Percentiles rank a stretch among this genome's conserved stretches.
These are phyloP conservation scores for Chloromyia formosa DNA, from an alignment of 2,888 invertebrate genomes.

Conservation along the genomic window DNA sequence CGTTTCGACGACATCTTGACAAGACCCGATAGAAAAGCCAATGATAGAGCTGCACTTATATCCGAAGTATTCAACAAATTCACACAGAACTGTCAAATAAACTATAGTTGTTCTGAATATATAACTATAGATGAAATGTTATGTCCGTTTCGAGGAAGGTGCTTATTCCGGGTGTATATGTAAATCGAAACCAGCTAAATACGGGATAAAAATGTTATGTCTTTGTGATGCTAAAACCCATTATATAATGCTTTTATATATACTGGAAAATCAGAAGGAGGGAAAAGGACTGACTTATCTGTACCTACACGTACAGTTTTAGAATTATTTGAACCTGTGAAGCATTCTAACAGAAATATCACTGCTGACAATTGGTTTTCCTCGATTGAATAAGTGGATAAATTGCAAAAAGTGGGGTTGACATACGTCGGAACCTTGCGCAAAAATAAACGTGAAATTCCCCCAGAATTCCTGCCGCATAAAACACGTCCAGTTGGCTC, in stretches of 20 bases:
- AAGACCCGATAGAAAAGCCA: too few species aligned
- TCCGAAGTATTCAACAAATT: too few species aligned
- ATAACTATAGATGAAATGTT: slow-evolving; percentile 17
- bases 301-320: slow-evolving; percentile 6
- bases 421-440: slow-evolving; percentile 1
- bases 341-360: neutral
- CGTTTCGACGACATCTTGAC: too few species aligned
- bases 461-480: neutral
- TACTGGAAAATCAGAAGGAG: slow-evolving; percentile 19
- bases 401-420: too few species aligned
- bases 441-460: slow-evolving; percentile 25
- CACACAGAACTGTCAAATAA: too few species aligned
- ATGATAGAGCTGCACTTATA: too few species aligned
- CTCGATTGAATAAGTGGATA: slow-evolving; percentile 14
- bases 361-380: slow-evolving; percentile 28
- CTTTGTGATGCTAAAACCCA: slow-evolving; percentile 20
- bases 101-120: slow-evolving; percentile 6
- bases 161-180: slow-evolving; percentile 14
- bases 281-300: neutral
- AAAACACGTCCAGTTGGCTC: slow-evolving; percentile 9
- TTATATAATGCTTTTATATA: slow-evolving; percentile 21
- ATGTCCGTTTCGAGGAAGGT: slow-evolving; percentile 12
- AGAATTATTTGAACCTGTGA: slow-evolving; percentile 7
- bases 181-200: slow-evolving; percentile 5
- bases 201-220: slow-evolving; percentile 13